Conservation (phyloP, 2,888 invertebrate species). For the Platycheirus rosarum region DNA sequence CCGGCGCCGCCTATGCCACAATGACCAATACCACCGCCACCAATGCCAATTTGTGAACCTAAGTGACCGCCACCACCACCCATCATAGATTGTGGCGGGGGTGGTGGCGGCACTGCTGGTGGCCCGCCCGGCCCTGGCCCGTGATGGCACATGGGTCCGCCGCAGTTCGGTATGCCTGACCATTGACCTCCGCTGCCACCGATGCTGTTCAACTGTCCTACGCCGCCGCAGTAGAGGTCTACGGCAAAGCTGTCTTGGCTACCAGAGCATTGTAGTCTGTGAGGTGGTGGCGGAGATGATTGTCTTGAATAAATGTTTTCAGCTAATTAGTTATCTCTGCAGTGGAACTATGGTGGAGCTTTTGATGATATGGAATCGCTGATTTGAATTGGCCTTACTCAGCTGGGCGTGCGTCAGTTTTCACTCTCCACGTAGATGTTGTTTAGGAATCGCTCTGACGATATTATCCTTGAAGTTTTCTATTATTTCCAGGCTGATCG, state of each 20-base stretch:
- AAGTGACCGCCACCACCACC: constrained; percentile 76
- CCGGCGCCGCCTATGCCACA: constrained; percentile 79
- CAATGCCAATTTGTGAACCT: constrained; percentile 79
- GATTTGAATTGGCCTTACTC: constrained; percentile 19
- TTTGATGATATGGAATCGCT: constrained; percentile 24
- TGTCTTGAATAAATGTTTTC: constrained; percentile 83
- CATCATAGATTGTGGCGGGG: constrained; percentile 81
- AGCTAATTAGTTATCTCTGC: constrained; percentile 76
- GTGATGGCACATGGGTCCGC: constrained; percentile 79
- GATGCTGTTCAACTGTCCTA: constrained; percentile 75
- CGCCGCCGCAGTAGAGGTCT: constrained; percentile 82
- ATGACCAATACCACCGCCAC: constrained; percentile 80
- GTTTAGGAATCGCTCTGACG: constrained; percentile 16
- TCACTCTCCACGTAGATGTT: neutral
- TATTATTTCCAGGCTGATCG: constrained; percentile 51
- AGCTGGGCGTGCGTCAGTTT: neutral
- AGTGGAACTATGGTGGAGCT: constrained; percentile 58
- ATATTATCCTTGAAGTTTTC: neutral
- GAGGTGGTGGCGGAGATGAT: constrained; percentile 83
- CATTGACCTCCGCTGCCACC: constrained; percentile 78
- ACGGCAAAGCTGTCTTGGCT: constrained; percentile 83
- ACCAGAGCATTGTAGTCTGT: constrained; percentile 83
- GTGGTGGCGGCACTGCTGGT: constrained; percentile 76
- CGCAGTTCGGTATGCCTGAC: constrained; percentile 79
- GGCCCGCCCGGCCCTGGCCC: constrained; percentile 78